Base-by-base conservation (phyloP, 2,888 invertebrate genomes). In the Linnaemya vulpina region DNA sequence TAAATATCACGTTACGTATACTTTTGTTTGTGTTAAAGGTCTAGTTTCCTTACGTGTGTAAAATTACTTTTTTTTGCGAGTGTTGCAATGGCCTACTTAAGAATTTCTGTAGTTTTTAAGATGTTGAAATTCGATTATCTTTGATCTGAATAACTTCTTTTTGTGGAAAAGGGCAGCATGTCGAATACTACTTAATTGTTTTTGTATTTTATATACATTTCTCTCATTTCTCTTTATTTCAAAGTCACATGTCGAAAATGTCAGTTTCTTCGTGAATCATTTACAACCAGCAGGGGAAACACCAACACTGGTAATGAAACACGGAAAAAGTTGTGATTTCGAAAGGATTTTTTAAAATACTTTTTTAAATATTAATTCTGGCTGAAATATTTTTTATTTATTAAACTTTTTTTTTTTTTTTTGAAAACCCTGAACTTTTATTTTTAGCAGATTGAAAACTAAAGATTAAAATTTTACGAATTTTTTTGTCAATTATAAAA, bases 11-110 rank as follows among this genome's bases (percentile, higher is more conserved):
- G 78, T 85, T 80, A 75, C 83, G 83, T 70, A 63, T 74, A 49
- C 30, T 58, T 75, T 60, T 38, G 43, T 25, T 51, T 40, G 10
- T 20, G 43, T 22, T 46, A 70, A 81, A 53, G 38, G n/a, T 68
- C 22, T 74, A 53, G 53, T 71, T 82, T 85, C 65, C 78, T 85
- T 85, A 82, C 85, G 82, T 85, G 85, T 85, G 85, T 78, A 62
- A 85, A 82, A 82, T 85, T 85, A 67, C 75, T 71, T 82, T 79
- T 76, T 71, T 82, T 79, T 76, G 75, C 85, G 85, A 82, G 85
- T 76, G 11, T 46, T 71, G 46, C 68, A 74, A 75, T 68, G 78
- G 63, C 46, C 74, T 63, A 75, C 43, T 75, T 60, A 75, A 67
- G 82, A 60, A 85, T 82, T 85, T 82, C 82, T 55, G 46, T 78